phyloP scores from a whole-genome alignment of 2,113 vertebrate genomes.

The Phalacrocorax brasilianus region DNA sequence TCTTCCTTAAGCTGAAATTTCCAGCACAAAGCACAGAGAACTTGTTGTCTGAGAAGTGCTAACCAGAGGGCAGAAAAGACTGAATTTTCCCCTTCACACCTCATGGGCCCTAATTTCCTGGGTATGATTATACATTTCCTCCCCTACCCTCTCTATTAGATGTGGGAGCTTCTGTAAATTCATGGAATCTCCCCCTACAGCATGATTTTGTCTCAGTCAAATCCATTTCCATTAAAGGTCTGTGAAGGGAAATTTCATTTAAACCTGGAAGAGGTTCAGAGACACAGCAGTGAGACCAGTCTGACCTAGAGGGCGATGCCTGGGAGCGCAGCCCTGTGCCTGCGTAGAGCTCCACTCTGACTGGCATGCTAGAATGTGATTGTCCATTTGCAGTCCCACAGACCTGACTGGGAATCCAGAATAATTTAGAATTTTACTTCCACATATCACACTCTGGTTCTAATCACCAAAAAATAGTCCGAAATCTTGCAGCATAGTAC shows the following conservation, averaged over 20 bases:
- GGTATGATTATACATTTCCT: neutral
- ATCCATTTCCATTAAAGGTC: neutral
- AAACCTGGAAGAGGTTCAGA: neutral
- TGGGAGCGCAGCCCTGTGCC: neutral
- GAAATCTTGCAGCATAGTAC: neutral
- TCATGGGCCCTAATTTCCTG: neutral
- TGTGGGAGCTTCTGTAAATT: neutral
- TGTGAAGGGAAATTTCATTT: neutral
- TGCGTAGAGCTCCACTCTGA: neutral
- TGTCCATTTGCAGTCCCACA: neutral
- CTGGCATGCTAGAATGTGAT: fast-evolving
- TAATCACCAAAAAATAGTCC: neutral
- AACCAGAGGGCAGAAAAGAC: neutral
- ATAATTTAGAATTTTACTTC: neutral
- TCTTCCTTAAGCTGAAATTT: neutral
- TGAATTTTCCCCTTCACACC: neutral
- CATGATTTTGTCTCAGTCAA: neutral
- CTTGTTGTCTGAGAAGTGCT: neutral
- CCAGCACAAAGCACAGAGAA: neutral
- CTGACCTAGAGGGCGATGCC: neutral
- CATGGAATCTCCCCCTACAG: neutral
- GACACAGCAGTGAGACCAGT: neutral
- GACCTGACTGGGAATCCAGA: neutral
- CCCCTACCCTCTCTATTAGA: neutral
- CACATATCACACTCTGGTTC: neutral